Evolutionary conservation across 2,888 invertebrate genomes (phyloP), one percentile per base, ranked within the genome.

Genomic region (Theodoxus fluviatilis): DNA sequence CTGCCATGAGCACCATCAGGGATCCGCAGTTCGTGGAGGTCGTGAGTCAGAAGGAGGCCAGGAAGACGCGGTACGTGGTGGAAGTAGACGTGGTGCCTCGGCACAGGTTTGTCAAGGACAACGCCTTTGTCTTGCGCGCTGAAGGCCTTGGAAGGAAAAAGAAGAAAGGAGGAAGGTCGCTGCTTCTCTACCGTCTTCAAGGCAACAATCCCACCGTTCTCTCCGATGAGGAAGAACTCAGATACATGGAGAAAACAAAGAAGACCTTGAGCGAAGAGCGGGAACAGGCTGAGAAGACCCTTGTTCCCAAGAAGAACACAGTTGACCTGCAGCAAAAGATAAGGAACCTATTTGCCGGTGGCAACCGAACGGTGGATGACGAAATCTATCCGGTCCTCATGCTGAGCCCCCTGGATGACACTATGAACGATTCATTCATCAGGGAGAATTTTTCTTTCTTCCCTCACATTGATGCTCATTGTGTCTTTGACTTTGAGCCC

Each of bases 401-500:
- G 52, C 67, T 73, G 2, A 74, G 78, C 59, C 72, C 75, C 1
- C 28, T 72, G 22, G 74, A 73, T 43, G 65, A 61, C 6, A 43
- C 68, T 31, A 69, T 72, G 70, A 52, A 33, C 15, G 37, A 67
- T 35, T 72, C 71, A 9, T 69, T 67, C 38, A 43, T 73, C 6
- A 40, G 40, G 4, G 67, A 74, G 38, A 71, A 72, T 38, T 72
- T 76, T 25, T 37, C 63, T 9, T 77, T 77, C 49, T 69, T 78
- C n/a, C 70, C 73, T 31, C 64, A 72, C 37, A 69, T 78, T 22
- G 71, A 75, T 1, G 72, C 78, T n/a, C 70, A 75, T 65, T 73
- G 73, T 57, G 73, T 77, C 12, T 77, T 75, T 73, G 78, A 78
- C 63, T 78, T 78, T 72, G 76, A 77, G 61, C 67, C 74, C 22